phyloP scores from a whole-genome alignment of 1,140 invertebrate species.

The Bombus impatiens region DNA sequence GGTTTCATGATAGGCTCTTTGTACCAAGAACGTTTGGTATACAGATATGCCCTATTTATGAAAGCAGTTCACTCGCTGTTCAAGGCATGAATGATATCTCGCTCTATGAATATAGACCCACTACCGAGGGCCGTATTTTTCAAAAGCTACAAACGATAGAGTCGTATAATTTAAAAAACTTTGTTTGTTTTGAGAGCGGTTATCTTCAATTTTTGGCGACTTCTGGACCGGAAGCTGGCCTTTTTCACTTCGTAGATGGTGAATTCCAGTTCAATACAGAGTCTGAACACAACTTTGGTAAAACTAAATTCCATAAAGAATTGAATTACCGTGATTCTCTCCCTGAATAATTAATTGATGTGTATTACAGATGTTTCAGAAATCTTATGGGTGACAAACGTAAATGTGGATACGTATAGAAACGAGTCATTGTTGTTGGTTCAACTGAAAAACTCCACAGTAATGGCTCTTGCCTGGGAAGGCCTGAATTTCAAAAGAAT shows the following conservation, averaged over 20 bases:
- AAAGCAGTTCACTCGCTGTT: constrained; percentile 53
- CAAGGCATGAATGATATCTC: constrained; percentile 55
- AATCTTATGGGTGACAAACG: constrained; percentile 62
- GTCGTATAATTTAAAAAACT: constrained; percentile 61
- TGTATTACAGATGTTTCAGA: constrained; percentile 61
- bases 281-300: constrained; percentile 48
- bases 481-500: constrained; percentile 60
- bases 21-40: constrained; percentile 55
- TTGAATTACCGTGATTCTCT: not conserved
- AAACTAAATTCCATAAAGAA: constrained; percentile 20
- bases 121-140: constrained; percentile 4
- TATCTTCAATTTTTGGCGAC: constrained; percentile 67
- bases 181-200: constrained; percentile 73
- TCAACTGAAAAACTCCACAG: constrained; percentile 67
- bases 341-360: not conserved
- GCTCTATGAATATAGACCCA: constrained; percentile 66
- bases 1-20: constrained; percentile 54
- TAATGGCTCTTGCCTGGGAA: constrained; percentile 69
- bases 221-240: constrained; percentile 62
- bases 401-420: constrained; percentile 73
- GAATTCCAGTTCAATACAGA: constrained; percentile 55
- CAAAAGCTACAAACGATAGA: constrained; percentile 42
- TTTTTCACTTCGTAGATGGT: constrained; percentile 64
- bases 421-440: constrained; percentile 74
- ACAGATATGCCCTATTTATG: constrained; percentile 61